phyloP scores from a whole-genome alignment of 2,113 vertebrate species.

The Zapus hudsonius region DNA sequence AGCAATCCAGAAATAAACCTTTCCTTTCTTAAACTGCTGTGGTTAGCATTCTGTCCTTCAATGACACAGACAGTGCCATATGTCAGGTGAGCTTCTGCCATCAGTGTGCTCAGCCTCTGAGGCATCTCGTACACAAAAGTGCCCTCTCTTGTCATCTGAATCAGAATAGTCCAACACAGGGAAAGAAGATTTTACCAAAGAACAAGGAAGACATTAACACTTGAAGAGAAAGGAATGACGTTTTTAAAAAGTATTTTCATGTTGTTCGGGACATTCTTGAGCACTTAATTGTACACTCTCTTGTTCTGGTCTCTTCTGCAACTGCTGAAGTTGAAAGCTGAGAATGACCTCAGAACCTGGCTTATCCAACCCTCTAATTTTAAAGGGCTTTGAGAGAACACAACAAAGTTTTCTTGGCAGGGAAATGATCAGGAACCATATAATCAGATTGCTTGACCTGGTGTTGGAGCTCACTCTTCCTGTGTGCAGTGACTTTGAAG shows the following conservation, averaged over 20 bases:
- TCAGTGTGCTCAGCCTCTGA: not conserved
- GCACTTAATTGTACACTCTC: conserved; percentile 50
- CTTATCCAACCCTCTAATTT: conserved; percentile 46
- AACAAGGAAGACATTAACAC: not conserved
- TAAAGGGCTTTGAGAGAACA: conserved; percentile 41
- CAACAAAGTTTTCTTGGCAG: not conserved
- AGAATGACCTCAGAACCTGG: not conserved
- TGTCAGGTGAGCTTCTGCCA: not conserved
- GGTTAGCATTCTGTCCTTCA: not conserved
- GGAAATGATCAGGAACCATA: conserved; percentile 30
- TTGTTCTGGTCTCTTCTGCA: conserved; percentile 30
- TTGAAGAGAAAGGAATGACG: not conserved
- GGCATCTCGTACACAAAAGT: not conserved
- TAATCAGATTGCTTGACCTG: not conserved
- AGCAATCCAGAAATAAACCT: too few relatives aligned
- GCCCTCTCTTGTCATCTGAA: not conserved
- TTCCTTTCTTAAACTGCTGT: too few relatives aligned
- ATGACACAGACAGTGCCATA: not conserved
- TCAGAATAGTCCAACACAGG: not conserved
- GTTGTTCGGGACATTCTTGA: not conserved
- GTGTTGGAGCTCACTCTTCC: not conserved
- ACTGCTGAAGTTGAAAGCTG: conserved; percentile 8
- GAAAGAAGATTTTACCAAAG: conserved; percentile 30
- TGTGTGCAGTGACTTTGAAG: not conserved
- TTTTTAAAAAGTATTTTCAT: conserved; percentile 9